These are phyloP conservation scores for Rhyacophila evoluta DNA, from an alignment of 2,888 invertebrate species.

Conservation along the genomic window DNA sequence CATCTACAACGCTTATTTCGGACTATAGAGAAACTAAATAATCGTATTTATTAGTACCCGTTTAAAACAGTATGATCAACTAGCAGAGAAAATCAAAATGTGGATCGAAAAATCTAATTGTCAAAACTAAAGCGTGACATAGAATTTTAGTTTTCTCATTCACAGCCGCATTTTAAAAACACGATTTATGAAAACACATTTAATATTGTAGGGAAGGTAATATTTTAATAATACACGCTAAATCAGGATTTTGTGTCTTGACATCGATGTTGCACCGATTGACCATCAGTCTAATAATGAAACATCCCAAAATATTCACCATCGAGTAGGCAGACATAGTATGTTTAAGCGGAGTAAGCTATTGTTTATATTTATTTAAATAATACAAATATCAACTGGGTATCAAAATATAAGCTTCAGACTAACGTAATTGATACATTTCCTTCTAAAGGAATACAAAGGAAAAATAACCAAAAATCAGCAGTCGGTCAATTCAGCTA, in stretches of 20 bases:
- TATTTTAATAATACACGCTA: neutral
- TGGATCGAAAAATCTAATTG: neutral
- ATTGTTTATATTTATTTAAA: neutral
- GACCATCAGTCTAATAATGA: neutral
- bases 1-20: neutral
- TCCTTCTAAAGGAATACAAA: constrained; percentile 45
- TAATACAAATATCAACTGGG: neutral
- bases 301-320: neutral
- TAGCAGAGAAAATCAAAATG: neutral
- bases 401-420: neutral
- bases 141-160: neutral
- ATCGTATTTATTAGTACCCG: neutral
- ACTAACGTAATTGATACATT: constrained; percentile 19
- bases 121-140: neutral
- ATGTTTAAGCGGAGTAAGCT: neutral
- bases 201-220: too few relatives aligned
- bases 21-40: too few relatives aligned
- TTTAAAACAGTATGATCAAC: neutral
- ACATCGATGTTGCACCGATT: constrained; percentile 9
- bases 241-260: neutral
- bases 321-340: neutral
- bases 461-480: constrained; percentile 41
- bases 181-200: too few relatives aligned
- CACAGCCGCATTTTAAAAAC: too few relatives aligned
- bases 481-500: neutral